A percentile compares a stretch with the other conserved stretches of the same genome.
Conservation (phyloP, 2,888 invertebrate genomes). For the Chrysolina americana region DNA sequence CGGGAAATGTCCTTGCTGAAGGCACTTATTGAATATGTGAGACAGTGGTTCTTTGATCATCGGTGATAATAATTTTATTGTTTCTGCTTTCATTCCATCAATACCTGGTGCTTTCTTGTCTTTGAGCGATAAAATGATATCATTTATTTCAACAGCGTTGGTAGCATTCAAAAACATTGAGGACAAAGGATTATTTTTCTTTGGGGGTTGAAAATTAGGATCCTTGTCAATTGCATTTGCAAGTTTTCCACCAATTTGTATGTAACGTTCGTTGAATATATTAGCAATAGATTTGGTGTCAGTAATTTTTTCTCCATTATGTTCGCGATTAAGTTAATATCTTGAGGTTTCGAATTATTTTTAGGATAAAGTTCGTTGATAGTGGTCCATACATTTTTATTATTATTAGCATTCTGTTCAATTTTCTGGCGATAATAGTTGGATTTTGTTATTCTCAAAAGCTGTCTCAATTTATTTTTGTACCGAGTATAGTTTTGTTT, state of each 20-base stretch:
- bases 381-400: constrained; percentile 27
- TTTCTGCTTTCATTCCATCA: too few relatives aligned
- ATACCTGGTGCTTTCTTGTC: too few relatives aligned
- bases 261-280: constrained; percentile 21
- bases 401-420: constrained; percentile 21
- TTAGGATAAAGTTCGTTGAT: constrained; percentile 25
- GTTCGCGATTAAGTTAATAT: constrained; percentile 20
- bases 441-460: constrained; percentile 27
- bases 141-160: too few relatives aligned
- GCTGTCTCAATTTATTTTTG: constrained; percentile 3
- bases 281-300: constrained; percentile 12
- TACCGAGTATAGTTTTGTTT: constrained; percentile 21
- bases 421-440: constrained; percentile 18
- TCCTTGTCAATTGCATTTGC: background rate
- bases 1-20: too few relatives aligned
- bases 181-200: background rate
- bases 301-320: constrained; percentile 13
- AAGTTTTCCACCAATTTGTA: background rate
- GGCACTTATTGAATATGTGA: too few relatives aligned
- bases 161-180: too few relatives aligned
- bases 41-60: too few relatives aligned
- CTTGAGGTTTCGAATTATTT: constrained; percentile 22
- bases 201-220: background rate
- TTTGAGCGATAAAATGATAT: background rate
- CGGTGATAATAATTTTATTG: too few relatives aligned